Evolutionary conservation across 2,888 invertebrate species (phyloP), one percentile per base, ranked within the genome.

Genomic region (Unio delphinus): DNA sequence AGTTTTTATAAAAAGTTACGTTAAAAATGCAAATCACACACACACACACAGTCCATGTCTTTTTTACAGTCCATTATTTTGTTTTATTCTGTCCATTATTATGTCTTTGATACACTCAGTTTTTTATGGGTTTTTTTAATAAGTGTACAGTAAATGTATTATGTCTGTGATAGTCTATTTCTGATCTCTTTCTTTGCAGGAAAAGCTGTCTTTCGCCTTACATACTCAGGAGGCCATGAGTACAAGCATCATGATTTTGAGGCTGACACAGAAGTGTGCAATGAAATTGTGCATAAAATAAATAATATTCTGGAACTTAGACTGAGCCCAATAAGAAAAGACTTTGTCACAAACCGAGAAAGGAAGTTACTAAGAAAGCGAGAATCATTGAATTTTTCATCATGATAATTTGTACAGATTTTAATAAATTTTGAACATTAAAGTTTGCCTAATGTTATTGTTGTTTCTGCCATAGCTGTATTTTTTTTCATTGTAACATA

Each of bases 181-280:
- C 11, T 45, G 45, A 45, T 45, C 45, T 15, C 67, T 34, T 64
- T 56, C 34, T 56, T 74, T 77, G 26, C 82, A 86, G 91, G 90
- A 62, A 94, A 94, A 86, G 93, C 94, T 6, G 92, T 93, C 65
- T 94, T 97, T 86, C 92, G 95, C 68, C 91, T 96, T 84, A 93
- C 94, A 61, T 95, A 93, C 90, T 79, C 86, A 23, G 81, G 81
- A 17, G 86, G 83, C 28, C 91, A 83, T 8, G 93, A 93, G 66
- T 96, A 95, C 90, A 96, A 96, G 88, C 93, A 94, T 86, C 95
- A 95, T 83, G 95, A 89, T 87, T 97, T 97, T 87, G 97, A 97
- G 90, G 93, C 95, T 4, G 95, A 96, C 76, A 92, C 93, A 63
- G 92, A 92, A 5, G 93, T 92, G 1, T 95, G 95, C 0, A 93